Conservation (phyloP, 2,113 vertebrate genomes). For the Taxidea taxus region DNA sequence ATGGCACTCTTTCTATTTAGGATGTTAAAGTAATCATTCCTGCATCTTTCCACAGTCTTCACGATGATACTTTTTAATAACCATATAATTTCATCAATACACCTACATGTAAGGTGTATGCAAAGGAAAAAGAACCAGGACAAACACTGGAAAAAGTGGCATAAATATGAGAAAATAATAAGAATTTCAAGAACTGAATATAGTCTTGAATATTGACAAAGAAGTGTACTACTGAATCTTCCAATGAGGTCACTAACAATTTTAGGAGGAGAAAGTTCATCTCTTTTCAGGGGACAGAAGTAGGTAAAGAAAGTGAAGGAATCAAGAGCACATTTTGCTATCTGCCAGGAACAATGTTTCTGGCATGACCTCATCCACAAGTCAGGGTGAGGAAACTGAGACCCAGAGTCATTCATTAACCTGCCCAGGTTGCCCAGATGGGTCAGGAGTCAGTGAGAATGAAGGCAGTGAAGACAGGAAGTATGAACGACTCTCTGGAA, state of each 20-base stretch:
- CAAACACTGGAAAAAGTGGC: background rate
- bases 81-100: background rate
- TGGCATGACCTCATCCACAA: background rate
- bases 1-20: background rate
- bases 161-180: background rate
- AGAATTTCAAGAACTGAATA: slow-evolving; percentile 3
- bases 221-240: background rate
- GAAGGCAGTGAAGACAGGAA: background rate
- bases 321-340: background rate
- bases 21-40: background rate
- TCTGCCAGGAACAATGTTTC: background rate
- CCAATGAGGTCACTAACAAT: background rate
- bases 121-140: background rate
- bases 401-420: background rate
- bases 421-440: background rate
- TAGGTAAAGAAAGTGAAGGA: background rate
- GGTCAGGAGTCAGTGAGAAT: background rate
- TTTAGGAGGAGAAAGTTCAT: background rate
- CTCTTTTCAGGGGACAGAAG: background rate
- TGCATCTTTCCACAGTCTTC: background rate
- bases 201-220: background rate
- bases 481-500: background rate
- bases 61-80: background rate
- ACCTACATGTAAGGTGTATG: background rate
- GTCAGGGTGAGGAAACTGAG: background rate